Evolutionary conservation across 2,797 vertebrate species (phyloP), one percentile per base, ranked within the genome.

Genomic region (Myotis pilosus): DNA sequence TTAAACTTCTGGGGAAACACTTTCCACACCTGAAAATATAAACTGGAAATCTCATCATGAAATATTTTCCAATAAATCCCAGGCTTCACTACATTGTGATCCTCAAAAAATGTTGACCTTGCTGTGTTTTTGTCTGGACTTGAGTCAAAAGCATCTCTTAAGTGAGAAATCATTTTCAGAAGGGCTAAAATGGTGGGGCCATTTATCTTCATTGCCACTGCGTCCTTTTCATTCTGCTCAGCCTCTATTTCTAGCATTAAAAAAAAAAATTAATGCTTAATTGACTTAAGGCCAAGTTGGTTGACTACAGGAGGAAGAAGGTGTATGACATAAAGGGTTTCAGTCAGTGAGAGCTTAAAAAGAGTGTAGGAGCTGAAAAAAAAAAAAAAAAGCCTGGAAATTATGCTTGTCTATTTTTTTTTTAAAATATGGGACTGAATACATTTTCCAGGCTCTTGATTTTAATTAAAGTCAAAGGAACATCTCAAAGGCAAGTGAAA

Each of bases 391-490:
- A 28, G 51, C 60, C 64, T 93, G 83, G 79, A 94, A 95, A 91
- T 94, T 72, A 75, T 22, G 41, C 64, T 94, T 95, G 62, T 81
- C 74, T 95, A 75, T 92, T 55, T 0, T 5, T 69, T 78, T 93
- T 91, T 96, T 89, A 38, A 80, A 95, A 96, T 95, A 78, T 51
- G 53, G 62, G 92, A 33, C 85, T 38, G 95, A 89, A 83, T 72
- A 96, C 78, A 78, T 95, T 97, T 96, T 97, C 89, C 91, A 97
- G 96, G 55, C 53, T 95, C 74, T 82, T 81, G 86, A 94, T 80
- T 62, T 95, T 96, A 97, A 97, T 97, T 97, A 97, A 98, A 96
- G 96, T 94, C 82, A 94, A 93, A 96, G 92, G 87, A 96, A 96
- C 74, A 95, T 97, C 96, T 97, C 96, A 96, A 97, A 97, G 74